Conservation (phyloP, 2,888 invertebrate species). For the Eupeodes latifasciatus region DNA sequence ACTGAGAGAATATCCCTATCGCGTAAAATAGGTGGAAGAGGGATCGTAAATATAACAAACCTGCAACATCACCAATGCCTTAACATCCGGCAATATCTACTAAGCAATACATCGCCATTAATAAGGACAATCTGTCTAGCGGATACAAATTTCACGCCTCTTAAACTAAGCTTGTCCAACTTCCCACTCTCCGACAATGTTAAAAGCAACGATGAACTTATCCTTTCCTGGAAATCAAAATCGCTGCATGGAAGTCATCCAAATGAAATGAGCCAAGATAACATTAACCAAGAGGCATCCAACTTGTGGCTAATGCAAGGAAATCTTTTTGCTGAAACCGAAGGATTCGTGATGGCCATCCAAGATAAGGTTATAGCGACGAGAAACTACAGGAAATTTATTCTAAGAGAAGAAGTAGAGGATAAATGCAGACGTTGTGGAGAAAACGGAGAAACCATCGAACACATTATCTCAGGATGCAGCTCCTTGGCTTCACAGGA, state of each 20-base stretch:
- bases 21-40: background rate
- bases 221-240: conserved; percentile 22
- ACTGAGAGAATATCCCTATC: background rate
- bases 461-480: conserved; percentile 23
- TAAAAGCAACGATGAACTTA: background rate
- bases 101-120: background rate
- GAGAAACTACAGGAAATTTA: too few relatives aligned
- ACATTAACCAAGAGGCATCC: too few relatives aligned
- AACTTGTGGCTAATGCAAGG: too few relatives aligned
- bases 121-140: background rate
- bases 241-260: too few relatives aligned
- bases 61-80: background rate
- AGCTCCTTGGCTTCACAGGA: background rate
- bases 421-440: background rate
- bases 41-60: background rate
- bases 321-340: too few relatives aligned
- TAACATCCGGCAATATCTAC: background rate
- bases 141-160: conserved; percentile 6
- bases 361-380: too few relatives aligned
- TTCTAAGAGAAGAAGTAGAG: too few relatives aligned
- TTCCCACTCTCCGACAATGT: background rate
- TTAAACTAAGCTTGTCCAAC: background rate
- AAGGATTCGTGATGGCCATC: too few relatives aligned
- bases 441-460: conserved; percentile 2
- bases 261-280: too few relatives aligned